Evolutionary conservation across 2,113 vertebrate genomes (phyloP).

Genomic region (Marmota monax): DNA sequence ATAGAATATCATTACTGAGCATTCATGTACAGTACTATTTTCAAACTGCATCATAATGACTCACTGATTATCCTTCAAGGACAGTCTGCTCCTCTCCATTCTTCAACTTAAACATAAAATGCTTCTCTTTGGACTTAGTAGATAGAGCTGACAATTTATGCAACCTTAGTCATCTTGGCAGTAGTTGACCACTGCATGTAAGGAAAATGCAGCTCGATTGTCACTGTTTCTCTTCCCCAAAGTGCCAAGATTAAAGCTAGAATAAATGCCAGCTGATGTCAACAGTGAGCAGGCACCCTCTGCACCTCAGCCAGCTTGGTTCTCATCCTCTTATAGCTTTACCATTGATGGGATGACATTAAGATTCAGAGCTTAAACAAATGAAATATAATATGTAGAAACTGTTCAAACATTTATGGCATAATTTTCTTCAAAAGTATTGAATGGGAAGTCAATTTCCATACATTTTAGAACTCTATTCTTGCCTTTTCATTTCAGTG

Average conservation of each 20-base stretch:
- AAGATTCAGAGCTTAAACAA: conserved; percentile 59
- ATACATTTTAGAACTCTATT: conserved; percentile 20
- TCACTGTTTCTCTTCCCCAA: not conserved
- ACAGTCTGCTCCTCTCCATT: not conserved
- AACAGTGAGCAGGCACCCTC: not conserved
- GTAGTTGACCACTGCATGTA: not conserved
- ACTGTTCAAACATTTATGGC: conserved; percentile 49
- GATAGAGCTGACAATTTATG: not conserved
- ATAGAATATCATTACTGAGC: not conserved
- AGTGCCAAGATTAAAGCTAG: conserved; percentile 18
- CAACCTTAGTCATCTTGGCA: not conserved
- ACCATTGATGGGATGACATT: not conserved
- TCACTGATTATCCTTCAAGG: conserved; percentile 14
- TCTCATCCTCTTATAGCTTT: conserved; percentile 49
- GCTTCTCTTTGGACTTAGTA: not conserved
- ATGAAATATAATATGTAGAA: conserved; percentile 48
- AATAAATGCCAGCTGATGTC: conserved; percentile 2
- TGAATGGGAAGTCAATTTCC: conserved; percentile 43
- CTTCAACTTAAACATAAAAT: conserved; percentile 1
- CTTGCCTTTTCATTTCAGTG: conserved; percentile 20
- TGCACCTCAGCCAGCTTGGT: not conserved
- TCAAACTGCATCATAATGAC: conserved; percentile 23
- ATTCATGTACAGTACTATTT: not conserved
- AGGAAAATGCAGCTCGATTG: conserved; percentile 12
- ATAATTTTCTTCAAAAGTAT: conserved; percentile 56